phyloP scores from a whole-genome alignment of 2,113 vertebrate genomes.

The Cyanoliseus patagonus region DNA sequence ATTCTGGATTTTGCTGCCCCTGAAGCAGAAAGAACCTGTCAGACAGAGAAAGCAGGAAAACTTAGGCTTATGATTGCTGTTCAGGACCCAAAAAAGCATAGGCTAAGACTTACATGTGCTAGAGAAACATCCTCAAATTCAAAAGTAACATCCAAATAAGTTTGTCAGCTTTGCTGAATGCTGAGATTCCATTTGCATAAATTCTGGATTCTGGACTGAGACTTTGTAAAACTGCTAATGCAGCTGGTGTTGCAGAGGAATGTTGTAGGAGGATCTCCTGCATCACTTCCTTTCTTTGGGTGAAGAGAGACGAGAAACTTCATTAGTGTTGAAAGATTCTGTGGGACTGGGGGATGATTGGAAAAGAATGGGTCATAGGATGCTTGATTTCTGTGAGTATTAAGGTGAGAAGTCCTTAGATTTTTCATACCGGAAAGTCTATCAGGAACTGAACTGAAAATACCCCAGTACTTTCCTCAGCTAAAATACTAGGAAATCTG shows the following conservation, averaged over 20 bases:
- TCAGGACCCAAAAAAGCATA: background rate
- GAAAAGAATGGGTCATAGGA: background rate
- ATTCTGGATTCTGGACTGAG: background rate
- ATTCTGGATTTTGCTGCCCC: background rate
- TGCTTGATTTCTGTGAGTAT: background rate
- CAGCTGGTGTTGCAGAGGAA: background rate
- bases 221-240: background rate
- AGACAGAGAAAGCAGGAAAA: background rate
- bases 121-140: background rate
- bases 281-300: background rate
- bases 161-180: background rate
- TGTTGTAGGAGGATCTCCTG: background rate
- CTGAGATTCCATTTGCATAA: background rate
- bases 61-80: background rate
- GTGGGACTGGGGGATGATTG: accelerated
- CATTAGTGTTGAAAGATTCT: background rate
- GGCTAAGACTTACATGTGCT: background rate
- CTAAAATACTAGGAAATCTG: background rate
- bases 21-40: background rate
- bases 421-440: background rate
- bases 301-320: background rate
- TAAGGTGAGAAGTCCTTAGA: background rate
- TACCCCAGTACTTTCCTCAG: background rate
- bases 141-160: background rate
- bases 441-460: background rate